These are phyloP conservation scores for Mobula hypostoma DNA, from an alignment of 2,113 vertebrate genomes.

Conservation along the genomic window DNA sequence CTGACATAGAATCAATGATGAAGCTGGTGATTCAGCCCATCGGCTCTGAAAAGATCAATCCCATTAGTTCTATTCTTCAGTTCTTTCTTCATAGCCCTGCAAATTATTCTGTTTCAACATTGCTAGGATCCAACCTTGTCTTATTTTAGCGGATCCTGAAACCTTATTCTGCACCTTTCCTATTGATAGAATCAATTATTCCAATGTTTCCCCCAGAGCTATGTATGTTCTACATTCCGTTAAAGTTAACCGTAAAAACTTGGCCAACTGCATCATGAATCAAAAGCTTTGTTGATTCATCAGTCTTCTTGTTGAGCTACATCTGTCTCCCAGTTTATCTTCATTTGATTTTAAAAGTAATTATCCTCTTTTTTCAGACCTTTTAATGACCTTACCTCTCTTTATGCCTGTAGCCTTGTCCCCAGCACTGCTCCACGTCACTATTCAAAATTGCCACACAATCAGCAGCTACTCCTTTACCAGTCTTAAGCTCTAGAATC, in stretches of 20 bases:
- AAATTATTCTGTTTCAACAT: too few relatives aligned
- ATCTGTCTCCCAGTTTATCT: too few relatives aligned
- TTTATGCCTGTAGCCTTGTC: not conserved
- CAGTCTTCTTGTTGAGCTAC: not conserved
- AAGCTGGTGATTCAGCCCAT: too few relatives aligned
- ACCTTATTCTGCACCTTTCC: not conserved
- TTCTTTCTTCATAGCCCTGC: too few relatives aligned
- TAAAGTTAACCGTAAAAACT: not conserved
- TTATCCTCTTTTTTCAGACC: not conserved
- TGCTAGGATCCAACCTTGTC: too few relatives aligned
- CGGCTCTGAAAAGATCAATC: too few relatives aligned
- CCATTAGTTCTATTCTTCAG: too few relatives aligned
- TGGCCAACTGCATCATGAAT: not conserved
- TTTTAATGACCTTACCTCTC: not conserved
- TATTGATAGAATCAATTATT: not conserved
- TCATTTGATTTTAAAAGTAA: not conserved
- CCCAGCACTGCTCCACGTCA: not conserved
- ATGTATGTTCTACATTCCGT: not conserved
- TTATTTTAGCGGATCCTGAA: not conserved
- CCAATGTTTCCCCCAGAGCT: not conserved
- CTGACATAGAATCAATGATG: too few relatives aligned
- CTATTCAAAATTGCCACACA: not conserved
- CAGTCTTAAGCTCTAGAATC: not conserved
- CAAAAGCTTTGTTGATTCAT: not conserved
- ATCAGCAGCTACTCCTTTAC: not conserved